Evolutionary conservation across 2,113 vertebrate genomes (phyloP), one percentile per base, ranked within the genome.

Genomic region (Hippopotamus amphibius): DNA sequence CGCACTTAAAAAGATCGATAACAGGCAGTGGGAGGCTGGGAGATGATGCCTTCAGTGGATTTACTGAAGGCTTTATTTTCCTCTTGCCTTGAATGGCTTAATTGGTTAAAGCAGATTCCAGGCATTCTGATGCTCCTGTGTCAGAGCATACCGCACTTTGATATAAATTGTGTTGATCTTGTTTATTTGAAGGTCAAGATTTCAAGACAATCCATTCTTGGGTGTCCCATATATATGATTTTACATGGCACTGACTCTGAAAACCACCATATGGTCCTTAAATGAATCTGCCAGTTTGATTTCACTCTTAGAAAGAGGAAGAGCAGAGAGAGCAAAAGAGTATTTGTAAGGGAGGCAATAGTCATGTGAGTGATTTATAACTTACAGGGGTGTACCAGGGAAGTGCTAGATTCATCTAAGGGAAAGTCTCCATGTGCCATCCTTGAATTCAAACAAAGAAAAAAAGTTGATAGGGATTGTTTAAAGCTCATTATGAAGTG

Each of bases 1-100:
- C 11, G 93, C 98, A 97, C 97, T 98, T 98, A 95, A 97, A 96
- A 92, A 88, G 97, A 97, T 98, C 97, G 55, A 98, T 98, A 95
- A 59, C 79, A 65, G 95, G 55, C 95, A 43, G 69, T 66, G 57
- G 82, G 96, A 94, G 90, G 85, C 93, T 93, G 90, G 82, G 90
- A 97, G 97, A 97, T 55, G 63, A 48, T 81, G 80, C 50, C 96
- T 96, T 93, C 95, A 69, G 50, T 86, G 96, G 87, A 85, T 97
- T 97, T 91, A 80, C 89, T 65, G 92, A 96, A 97, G 96, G 96
- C 80, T 98, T 95, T 93, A 79, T 97, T 96, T 89, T 88, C 83
- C 46, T 88, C n/a, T 90, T 82, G 68, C 95, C 79, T 95, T 87
- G 94, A 95, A 97, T 94, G 88, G 63, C 93, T 98, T 98, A 98